Percentiles rank a stretch among this genome's conserved stretches.
phyloP scores from a whole-genome alignment of 2,113 vertebrate species.

The Hystrix cristata region DNA sequence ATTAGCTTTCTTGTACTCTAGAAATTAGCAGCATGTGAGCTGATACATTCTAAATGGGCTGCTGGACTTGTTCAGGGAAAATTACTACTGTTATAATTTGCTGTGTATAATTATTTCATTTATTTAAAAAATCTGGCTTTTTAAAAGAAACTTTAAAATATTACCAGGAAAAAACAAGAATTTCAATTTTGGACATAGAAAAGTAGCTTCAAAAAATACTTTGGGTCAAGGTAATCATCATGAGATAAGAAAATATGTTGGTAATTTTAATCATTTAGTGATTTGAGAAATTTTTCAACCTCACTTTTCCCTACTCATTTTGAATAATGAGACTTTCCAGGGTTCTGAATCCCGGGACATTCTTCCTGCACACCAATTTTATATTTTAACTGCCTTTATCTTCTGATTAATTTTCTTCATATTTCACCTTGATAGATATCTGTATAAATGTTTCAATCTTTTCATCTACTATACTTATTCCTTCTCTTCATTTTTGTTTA shows the following conservation, averaged over 20 bases:
- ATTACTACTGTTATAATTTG: constrained; percentile 69
- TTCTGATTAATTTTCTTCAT: neutral
- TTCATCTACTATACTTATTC: accelerated
- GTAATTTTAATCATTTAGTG: neutral
- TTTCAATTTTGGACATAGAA: neutral
- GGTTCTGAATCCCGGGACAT: neutral
- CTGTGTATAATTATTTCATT: constrained; percentile 67
- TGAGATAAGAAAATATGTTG: neutral
- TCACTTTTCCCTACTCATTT: accelerated
- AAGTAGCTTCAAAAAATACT: neutral
- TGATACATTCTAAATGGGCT: constrained; percentile 60
- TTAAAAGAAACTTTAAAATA: neutral
- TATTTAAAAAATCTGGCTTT: constrained; percentile 28
- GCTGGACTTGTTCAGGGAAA: constrained; percentile 47
- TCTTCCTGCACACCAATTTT: neutral
- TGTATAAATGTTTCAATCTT: neutral
- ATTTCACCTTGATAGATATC: neutral
- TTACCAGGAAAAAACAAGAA: neutral
- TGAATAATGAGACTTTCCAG: neutral
- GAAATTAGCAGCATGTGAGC: constrained; percentile 54
- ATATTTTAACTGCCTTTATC: neutral
- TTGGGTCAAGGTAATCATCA: neutral
- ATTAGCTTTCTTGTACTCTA: constrained; percentile 63
- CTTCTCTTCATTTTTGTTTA: neutral
- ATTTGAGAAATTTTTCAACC: neutral